These are phyloP conservation scores for Drosophila nr. medialis DNA, from an alignment of 2,888 invertebrate genomes.

Conservation along the genomic window DNA sequence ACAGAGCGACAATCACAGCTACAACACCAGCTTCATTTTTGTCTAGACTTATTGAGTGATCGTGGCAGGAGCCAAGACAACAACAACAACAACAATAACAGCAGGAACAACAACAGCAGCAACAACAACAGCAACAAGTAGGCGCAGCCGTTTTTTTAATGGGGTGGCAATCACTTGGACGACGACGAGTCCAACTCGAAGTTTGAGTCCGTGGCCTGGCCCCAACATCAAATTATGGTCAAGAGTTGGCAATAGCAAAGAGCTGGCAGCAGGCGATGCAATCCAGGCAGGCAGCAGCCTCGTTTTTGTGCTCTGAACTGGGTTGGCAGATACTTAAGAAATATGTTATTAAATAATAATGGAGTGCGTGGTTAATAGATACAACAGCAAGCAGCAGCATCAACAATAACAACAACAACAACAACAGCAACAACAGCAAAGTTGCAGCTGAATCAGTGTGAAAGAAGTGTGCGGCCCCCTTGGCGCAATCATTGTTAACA, in stretches of 20 bases:
- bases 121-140: constrained; percentile 22
- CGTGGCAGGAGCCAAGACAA: constrained; percentile 75
- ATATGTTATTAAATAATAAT: constrained; percentile 84
- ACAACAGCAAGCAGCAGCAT: constrained; percentile 58
- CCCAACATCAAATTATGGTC: constrained; percentile 78
- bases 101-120: not conserved
- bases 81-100: constrained; percentile 36
- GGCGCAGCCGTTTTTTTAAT: constrained; percentile 74
- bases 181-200: constrained; percentile 52
- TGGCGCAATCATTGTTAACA: constrained; percentile 82
- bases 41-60: constrained; percentile 82
- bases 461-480: constrained; percentile 74
- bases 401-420: constrained; percentile 5
- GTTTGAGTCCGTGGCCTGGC: constrained; percentile 48
- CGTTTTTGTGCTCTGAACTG: constrained; percentile 81
- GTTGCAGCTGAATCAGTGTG: constrained; percentile 54
- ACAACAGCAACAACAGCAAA: constrained; percentile 24
- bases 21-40: constrained; percentile 76
- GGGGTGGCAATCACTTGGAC: constrained; percentile 84
- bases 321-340: constrained; percentile 83
- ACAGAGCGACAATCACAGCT: constrained; percentile 72
- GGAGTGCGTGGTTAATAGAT: constrained; percentile 83
- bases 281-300: constrained; percentile 51
- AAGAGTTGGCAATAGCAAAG: constrained; percentile 62
- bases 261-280: constrained; percentile 47